phyloP scores from a whole-genome alignment of 2,888 invertebrate genomes.

The Coelogynopora nodosa region DNA sequence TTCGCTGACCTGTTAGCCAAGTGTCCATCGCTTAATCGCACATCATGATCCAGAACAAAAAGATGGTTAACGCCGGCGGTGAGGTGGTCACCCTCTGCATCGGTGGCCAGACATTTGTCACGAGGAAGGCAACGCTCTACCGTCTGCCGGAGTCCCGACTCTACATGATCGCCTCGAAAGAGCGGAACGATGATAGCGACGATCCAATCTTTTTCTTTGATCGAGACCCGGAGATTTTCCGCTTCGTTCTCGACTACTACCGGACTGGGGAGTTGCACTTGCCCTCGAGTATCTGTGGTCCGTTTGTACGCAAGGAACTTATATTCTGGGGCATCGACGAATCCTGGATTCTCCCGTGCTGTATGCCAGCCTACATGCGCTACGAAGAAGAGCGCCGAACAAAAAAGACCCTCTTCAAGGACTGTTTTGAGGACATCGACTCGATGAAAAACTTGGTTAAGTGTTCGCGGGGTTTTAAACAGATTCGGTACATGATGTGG shows the following conservation, averaged over 20 bases:
- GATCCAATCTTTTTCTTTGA: constrained; percentile 52
- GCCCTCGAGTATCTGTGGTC: constrained; percentile 59
- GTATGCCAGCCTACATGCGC: constrained; percentile 56
- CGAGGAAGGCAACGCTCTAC: constrained; percentile 38
- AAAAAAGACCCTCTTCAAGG: constrained; percentile 45
- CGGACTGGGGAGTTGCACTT: constrained; percentile 60
- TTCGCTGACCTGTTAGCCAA: too few species aligned
- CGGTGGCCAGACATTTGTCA: constrained; percentile 42
- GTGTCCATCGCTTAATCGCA: too few species aligned
- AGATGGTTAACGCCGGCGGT: constrained; percentile 30
- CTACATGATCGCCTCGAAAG: constrained; percentile 44
- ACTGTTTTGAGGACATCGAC: constrained; percentile 47
- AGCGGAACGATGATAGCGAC: constrained; percentile 12
- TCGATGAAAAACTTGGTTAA: constrained; percentile 44
- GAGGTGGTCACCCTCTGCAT: constrained; percentile 42
- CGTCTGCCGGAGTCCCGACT: constrained; percentile 43
- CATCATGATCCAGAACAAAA: constrained; percentile 1
- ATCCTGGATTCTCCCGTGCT: constrained; percentile 56
- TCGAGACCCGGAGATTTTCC: constrained; percentile 55
- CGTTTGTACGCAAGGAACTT: constrained; percentile 59
- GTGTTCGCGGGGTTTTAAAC: constrained; percentile 43
- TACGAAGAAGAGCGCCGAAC: constrained; percentile 46
- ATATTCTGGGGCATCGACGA: constrained; percentile 58
- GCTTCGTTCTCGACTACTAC: constrained; percentile 55
- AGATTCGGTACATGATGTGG: constrained; percentile 52